A percentile compares a stretch with the other conserved stretches of the same genome.
phyloP scores from a whole-genome alignment of 2,888 invertebrate species.

The Heterodera filipjevi region DNA sequence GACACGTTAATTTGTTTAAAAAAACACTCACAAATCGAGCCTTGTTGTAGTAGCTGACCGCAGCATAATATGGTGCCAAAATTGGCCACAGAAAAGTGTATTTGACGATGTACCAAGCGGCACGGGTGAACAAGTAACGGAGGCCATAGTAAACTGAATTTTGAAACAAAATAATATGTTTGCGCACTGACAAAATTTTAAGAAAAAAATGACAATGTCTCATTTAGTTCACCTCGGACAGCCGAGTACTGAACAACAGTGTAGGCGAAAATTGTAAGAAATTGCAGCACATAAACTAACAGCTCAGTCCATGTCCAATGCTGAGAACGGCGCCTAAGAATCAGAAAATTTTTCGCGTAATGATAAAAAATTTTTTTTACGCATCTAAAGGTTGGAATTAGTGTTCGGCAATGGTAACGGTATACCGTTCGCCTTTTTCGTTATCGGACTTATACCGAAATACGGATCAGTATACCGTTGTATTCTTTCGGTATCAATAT shows the following conservation, averaged over 20 bases:
- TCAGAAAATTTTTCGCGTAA: not conserved
- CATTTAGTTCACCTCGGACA: not conserved
- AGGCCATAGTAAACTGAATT: not conserved
- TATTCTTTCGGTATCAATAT: too few relatives aligned
- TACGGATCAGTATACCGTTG: too few relatives aligned
- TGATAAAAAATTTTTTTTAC: too few relatives aligned
- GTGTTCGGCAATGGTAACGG: too few relatives aligned
- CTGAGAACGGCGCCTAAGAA: not conserved
- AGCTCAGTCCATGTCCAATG: not conserved
- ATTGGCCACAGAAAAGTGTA: constrained; percentile 14
- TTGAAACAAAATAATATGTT: too few relatives aligned
- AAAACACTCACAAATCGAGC: constrained; percentile 14
- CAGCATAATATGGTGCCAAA: constrained; percentile 24
- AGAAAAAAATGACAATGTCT: too few relatives aligned
- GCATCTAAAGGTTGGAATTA: too few relatives aligned
- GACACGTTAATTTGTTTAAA: too few relatives aligned
- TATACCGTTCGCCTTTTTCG: too few relatives aligned
- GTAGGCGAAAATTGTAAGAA: not conserved
- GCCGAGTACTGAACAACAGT: not conserved
- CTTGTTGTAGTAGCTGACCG: constrained; percentile 2
- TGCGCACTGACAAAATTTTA: not conserved
- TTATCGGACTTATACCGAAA: too few relatives aligned
- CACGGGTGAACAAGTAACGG: not conserved
- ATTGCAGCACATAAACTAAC: not conserved
- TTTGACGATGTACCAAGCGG: constrained; percentile 5